A percentile compares a stretch with the other conserved stretches of the same genome.
Conservation (phyloP, 2,113 vertebrate genomes). For the Raja brachyura region DNA sequence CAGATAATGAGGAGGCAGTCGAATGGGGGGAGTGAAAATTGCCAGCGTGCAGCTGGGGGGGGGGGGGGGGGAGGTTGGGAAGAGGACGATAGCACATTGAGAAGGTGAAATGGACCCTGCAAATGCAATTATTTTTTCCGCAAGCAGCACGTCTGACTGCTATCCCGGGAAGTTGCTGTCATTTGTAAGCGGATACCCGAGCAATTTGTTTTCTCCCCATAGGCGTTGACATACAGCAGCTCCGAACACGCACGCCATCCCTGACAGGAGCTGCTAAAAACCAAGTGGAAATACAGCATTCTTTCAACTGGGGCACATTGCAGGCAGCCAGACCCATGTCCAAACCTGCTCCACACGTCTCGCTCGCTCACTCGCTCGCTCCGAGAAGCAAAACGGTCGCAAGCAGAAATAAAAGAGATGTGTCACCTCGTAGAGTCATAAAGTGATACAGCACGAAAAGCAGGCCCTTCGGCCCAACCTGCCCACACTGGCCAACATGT, state of each 20-base stretch:
- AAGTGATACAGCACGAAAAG: no score
- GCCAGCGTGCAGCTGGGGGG: no score
- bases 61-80: no score
- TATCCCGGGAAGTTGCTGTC: not conserved
- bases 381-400: not conserved
- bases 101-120: not conserved
- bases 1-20: not conserved
- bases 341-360: not conserved
- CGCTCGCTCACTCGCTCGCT: not conserved
- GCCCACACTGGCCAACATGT: no score
- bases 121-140: not conserved
- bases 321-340: not conserved
- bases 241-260: not conserved
- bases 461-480: no score
- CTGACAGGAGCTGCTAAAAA: not conserved
- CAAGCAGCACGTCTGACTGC: not conserved
- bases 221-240: not conserved
- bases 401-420: not conserved
- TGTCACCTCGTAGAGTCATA: not conserved
- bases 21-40: no score
- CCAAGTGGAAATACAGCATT: not conserved
- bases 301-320: not conserved
- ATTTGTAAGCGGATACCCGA: not conserved
- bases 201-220: not conserved
- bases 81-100: not conserved